Base-by-base conservation (phyloP, 2,888 invertebrate species). In the Pristionchus arcanus region DNA sequence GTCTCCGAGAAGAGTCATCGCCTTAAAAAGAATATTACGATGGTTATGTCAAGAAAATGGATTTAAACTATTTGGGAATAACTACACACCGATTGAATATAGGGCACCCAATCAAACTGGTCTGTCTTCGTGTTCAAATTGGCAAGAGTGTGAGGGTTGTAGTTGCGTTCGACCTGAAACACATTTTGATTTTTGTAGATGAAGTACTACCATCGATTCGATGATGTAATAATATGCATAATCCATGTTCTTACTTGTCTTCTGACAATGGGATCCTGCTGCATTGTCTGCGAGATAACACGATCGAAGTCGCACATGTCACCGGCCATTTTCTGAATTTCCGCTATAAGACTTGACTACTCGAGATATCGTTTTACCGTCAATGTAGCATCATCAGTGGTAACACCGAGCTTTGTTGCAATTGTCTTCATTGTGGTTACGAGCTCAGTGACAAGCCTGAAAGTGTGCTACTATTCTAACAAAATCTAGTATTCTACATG, bases 191-290 rank as follows among this genome's bases (percentile, higher is more conserved):
- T 55, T 19, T 3, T 19, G 21, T 55, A 55, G 1, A 11, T 21
- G 55, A 19, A 55, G 4, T 1, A 55, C 16, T 4, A 55, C 55
- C 16, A 55, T 55, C 21, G 2, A 55, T 55, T 63, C 25, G 11
- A 9, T 49, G 7, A n/a, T n/a, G n/a, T 25, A 7, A 25, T 19
- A 63, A 1, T 63, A 16, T 55, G 55, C 2, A n/a, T 63, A 1
- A 63, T 63, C n/a, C n/a, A n/a, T 53, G 13, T 2, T 34, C n/a
- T 28, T 25, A 81, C 81, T n/a, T 81, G 81, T 81, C 81, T 49
- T 7, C 81, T 25, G 49, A 81, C 81, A 42, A 81, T 81, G 49
- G 81, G 81, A 81, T 81, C 81, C 25, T 81, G 81, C n/a, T 81
- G 81, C 81, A 81, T 81, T 4, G 34, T 74, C 25, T 13, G 25